Evolutionary conservation across 1,140 invertebrate species (phyloP).

Genomic region (Ceratosolen solmsi): DNA sequence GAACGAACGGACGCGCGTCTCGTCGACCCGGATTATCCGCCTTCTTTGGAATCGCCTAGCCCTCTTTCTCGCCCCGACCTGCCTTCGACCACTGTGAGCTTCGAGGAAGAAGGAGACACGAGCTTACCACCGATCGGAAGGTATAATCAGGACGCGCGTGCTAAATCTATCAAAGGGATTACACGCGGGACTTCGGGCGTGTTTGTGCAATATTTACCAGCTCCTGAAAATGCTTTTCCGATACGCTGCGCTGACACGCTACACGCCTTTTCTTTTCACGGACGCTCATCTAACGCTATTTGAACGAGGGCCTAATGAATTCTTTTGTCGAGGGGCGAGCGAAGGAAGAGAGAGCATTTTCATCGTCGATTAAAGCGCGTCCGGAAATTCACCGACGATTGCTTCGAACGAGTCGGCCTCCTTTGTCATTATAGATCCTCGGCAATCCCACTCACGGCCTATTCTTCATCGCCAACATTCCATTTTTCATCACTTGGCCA

Average conservation of each 20-base stretch:
- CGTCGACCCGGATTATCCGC: constrained; percentile 43
- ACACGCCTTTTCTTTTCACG: background rate
- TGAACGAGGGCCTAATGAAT: too few relatives aligned
- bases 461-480: background rate
- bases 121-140: background rate
- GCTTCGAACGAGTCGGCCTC: too few relatives aligned
- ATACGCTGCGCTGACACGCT: background rate
- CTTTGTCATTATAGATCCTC: background rate
- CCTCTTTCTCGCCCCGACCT: background rate
- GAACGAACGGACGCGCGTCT: constrained; percentile 29
- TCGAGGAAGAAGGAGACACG: background rate
- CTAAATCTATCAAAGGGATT: constrained; percentile 11
- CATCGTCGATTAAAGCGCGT: too few relatives aligned
- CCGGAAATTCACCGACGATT: background rate
- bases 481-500: background rate
- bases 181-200: background rate
- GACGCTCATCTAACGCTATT: background rate
- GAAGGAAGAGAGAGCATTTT: too few relatives aligned
- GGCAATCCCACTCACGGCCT: background rate
- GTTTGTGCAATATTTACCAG: constrained; percentile 25
- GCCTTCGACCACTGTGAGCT: background rate
- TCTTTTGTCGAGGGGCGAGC: background rate
- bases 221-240: background rate
- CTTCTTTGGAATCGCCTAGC: background rate
- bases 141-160: constrained; percentile 18